phyloP scores from a whole-genome alignment of 2,888 invertebrate genomes.

The Microdon myrmicae region DNA sequence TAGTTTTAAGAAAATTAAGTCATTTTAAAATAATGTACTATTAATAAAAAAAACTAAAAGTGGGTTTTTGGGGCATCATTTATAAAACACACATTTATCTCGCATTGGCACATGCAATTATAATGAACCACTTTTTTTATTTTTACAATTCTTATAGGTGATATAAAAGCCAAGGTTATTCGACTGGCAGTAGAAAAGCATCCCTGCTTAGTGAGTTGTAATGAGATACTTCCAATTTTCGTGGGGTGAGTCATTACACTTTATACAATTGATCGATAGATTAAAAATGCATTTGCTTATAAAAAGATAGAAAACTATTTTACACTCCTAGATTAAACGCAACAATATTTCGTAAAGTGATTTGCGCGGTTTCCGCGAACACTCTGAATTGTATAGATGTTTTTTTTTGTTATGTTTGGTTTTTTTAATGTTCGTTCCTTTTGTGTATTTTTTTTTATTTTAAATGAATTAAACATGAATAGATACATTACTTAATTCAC shows the following conservation, averaged over 20 bases:
- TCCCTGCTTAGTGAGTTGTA: conserved; percentile 29
- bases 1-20: too few species aligned
- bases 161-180: conserved; percentile 10
- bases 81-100: neutral
- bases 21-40: too few species aligned
- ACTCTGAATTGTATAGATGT: too few species aligned
- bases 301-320: too few species aligned
- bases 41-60: neutral
- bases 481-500: neutral
- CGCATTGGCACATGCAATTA: too few species aligned
- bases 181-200: conserved; percentile 7
- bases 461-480: neutral
- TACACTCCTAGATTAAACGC: too few species aligned
- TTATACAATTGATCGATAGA: neutral
- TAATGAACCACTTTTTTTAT: too few species aligned
- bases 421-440: neutral
- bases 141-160: conserved; percentile 7
- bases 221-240: conserved; percentile 16
- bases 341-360: too few species aligned
- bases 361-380: too few species aligned
- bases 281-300: too few species aligned
- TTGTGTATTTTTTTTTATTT: neutral
- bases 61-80: neutral
- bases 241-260: conserved; percentile 19
- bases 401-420: too few species aligned